Evolutionary conservation across 2,113 vertebrate species (phyloP).

Genomic region (Loxodonta africana): DNA sequence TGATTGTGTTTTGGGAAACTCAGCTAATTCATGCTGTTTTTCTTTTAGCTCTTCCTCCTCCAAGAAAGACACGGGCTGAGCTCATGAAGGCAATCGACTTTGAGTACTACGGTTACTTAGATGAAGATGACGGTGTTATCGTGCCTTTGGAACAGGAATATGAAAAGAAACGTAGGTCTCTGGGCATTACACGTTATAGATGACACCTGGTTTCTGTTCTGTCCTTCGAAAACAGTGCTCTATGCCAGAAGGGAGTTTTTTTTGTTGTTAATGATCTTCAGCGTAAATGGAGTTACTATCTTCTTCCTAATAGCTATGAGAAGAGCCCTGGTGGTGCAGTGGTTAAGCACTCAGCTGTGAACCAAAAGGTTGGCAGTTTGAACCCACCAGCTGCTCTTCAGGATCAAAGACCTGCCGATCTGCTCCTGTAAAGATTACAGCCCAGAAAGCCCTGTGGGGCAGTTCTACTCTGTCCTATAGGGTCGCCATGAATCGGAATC

Average conservation of each 20-base stretch:
- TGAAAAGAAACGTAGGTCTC: conserved; percentile 92
- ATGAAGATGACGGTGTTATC: conserved; percentile 97
- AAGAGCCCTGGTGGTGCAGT: neutral
- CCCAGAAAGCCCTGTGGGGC: neutral
- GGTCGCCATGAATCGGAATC: neutral
- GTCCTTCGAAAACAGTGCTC: neutral
- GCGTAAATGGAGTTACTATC: neutral
- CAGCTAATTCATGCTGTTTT: conserved; percentile 1
- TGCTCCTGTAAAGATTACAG: neutral
- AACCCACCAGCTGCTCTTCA: neutral
- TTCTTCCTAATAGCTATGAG: neutral
- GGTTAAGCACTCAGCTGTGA: neutral
- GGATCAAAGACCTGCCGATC: neutral
- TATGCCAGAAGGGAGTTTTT: neutral
- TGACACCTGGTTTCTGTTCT: neutral
- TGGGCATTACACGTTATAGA: accelerated
- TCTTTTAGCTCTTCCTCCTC: conserved; percentile 92
- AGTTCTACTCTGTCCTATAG: neutral
- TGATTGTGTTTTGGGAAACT: neutral
- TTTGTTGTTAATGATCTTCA: neutral
- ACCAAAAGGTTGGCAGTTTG: neutral
- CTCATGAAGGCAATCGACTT: conserved; percentile 98
- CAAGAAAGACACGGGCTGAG: conserved; percentile 95
- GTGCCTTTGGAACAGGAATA: conserved; percentile 95
- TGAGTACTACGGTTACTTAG: conserved; percentile 97